phyloP scores from a whole-genome alignment of 2,797 vertebrate genomes.

The Argya squamiceps region DNA sequence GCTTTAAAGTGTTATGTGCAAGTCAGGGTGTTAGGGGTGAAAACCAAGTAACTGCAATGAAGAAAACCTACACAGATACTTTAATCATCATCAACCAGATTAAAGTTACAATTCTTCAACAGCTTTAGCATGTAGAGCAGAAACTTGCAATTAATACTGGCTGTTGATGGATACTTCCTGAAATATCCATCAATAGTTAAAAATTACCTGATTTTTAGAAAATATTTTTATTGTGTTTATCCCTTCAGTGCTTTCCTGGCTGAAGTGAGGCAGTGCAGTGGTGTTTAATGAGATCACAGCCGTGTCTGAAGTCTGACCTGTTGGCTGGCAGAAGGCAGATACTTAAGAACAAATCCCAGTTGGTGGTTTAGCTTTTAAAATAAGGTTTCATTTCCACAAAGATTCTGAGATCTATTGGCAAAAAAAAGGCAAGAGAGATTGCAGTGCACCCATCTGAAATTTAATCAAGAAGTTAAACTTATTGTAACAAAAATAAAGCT shows the following conservation, averaged over 20 bases:
- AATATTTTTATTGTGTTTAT: neutral
- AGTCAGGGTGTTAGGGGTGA: neutral
- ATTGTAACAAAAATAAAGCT: neutral
- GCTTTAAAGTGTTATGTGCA: neutral
- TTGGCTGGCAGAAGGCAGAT: neutral
- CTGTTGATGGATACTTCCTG: neutral
- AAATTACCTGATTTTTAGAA: fast-evolving
- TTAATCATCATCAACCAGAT: neutral
- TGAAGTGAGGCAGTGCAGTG: neutral
- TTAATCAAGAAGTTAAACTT: neutral
- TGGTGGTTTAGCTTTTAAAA: neutral
- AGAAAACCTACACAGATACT: neutral
- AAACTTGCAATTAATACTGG: neutral
- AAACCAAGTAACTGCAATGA: neutral
- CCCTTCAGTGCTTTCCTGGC: neutral
- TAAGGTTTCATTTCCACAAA: neutral
- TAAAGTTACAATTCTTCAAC: neutral
- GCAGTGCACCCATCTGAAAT: neutral
- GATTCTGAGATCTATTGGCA: neutral
- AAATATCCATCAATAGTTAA: neutral
- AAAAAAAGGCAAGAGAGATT: neutral
- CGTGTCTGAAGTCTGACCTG: neutral
- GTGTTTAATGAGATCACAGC: neutral
- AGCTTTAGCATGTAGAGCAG: neutral
- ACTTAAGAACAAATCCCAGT: neutral